Conservation (phyloP, 2,113 vertebrate species). For the Nothocercus julius region DNA sequence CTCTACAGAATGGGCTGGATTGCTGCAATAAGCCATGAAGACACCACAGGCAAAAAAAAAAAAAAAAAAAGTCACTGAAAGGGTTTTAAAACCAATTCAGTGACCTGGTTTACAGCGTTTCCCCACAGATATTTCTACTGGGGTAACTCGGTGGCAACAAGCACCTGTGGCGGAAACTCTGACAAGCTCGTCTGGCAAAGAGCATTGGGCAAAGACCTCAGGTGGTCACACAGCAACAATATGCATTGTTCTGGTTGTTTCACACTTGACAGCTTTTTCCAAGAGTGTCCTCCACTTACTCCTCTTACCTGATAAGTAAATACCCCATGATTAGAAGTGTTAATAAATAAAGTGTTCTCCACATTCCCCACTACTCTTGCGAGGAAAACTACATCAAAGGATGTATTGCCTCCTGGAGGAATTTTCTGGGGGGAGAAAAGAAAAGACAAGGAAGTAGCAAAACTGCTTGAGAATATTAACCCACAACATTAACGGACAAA, state of each 20-base stretch:
- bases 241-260: neutral
- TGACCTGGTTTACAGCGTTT: neutral
- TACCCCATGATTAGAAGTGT: slow-evolving; percentile 97
- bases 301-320: slow-evolving; percentile 98
- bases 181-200: neutral
- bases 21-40: neutral
- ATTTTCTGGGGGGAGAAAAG: slow-evolving; percentile 87
- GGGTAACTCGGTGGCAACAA: neutral
- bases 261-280: neutral
- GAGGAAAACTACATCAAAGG: slow-evolving; percentile 98
- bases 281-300: neutral
- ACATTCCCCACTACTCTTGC: slow-evolving; percentile 98
- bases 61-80: neutral
- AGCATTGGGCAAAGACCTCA: neutral
- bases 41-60: neutral
- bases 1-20: neutral
- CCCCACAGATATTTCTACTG: neutral
- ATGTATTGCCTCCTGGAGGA: slow-evolving; percentile 97
- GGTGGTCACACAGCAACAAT: neutral
- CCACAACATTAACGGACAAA: too few species aligned
- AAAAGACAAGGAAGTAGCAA: neutral
- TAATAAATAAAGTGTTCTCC: slow-evolving; percentile 99
- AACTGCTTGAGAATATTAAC: neutral
- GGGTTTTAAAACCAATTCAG: neutral
- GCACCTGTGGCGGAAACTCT: neutral